Evolutionary conservation across 2,888 invertebrate genomes (phyloP), one percentile per base, ranked within the genome.

Genomic region (Diogma glabrata): DNA sequence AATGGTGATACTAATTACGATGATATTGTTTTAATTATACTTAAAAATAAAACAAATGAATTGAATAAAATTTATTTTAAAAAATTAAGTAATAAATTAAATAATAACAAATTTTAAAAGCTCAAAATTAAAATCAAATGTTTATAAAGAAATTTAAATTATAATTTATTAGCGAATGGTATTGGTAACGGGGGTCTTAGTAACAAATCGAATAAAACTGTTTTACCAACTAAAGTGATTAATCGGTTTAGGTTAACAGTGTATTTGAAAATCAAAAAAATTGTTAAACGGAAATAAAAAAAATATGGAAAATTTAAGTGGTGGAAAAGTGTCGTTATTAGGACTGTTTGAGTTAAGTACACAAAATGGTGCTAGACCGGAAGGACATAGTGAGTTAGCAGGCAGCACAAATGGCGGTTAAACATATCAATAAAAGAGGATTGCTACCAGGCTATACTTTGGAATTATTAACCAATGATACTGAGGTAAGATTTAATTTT

Each of bases 281-380:
- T 40, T 40, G n/a, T 12, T 24, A 24, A 59, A 58, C 52, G 14
- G 23, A 12, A 30, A 3, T 22, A 47, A 28, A 22, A 40, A 16
- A 14, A 47, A 40, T 17, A 24, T 17, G 22, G 19, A 17, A 16
- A 30, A 30, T 16, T 36, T 28, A 59, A 55, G 3, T 58, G 64
- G 61, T 24, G 72, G 76, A 43, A 75, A 77, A 61, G 74, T 83
- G 45, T 78, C 82, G 1, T 76, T 89, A 55, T 74, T 88, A 60
- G 89, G 88, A 0, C 75, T 89, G 19, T 89, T 89, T 65, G 89
- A 88, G 72, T 70, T 89, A 61, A 82, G 83, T 8, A 78, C 80
- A 2, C 71, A 72, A 53, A 75, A 75, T 9, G 79, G 81, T 2
- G 75, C 75, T 1, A 72, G 87, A 52, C 73, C 74, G 45, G 83